Evolutionary conservation across 2,888 invertebrate species (phyloP).

Genomic region (Hedya salicella): DNA sequence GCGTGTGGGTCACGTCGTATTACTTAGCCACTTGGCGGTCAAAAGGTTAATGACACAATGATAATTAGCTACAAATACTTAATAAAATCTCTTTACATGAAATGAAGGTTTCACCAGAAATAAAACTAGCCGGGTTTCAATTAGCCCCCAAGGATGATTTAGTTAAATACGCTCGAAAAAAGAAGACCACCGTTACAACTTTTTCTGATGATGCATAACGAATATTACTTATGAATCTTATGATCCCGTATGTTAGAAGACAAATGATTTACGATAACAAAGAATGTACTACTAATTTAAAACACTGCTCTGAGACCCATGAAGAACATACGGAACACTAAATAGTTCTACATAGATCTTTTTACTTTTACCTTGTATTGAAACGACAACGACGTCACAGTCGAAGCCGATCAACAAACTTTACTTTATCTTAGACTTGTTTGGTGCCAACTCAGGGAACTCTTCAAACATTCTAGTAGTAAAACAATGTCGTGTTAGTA

Average conservation of each 20-base stretch:
- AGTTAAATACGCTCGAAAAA: too few relatives aligned
- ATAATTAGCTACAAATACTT: slow-evolving; percentile 30
- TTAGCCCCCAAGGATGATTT: background rate
- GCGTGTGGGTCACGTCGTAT: too few relatives aligned
- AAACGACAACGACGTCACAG: slow-evolving; percentile 60
- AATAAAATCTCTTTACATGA: slow-evolving; percentile 12
- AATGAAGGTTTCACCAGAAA: slow-evolving; percentile 16
- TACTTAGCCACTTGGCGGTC: too few relatives aligned
- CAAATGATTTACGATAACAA: background rate
- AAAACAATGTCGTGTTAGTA: slow-evolving; percentile 77
- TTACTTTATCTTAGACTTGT: slow-evolving; percentile 74
- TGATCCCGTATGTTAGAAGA: background rate
- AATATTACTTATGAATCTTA: background rate
- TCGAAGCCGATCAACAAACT: slow-evolving; percentile 56
- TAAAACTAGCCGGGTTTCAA: background rate
- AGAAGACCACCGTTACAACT: background rate
- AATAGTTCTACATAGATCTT: slow-evolving; percentile 60
- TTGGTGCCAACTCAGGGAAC: slow-evolving; percentile 80
- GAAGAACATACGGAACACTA: slow-evolving; percentile 33
- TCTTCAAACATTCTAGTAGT: slow-evolving; percentile 83
- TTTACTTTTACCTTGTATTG: slow-evolving; percentile 67
- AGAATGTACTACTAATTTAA: slow-evolving; percentile 4
- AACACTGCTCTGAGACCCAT: slow-evolving; percentile 15
- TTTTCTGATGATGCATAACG: slow-evolving; percentile 14
- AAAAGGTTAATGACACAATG: slow-evolving; percentile 22